Percentiles rank a stretch among this genome's conserved stretches.
Evolutionary conservation across 2,113 vertebrate species (phyloP).

Genomic region (Columba janthina): DNA sequence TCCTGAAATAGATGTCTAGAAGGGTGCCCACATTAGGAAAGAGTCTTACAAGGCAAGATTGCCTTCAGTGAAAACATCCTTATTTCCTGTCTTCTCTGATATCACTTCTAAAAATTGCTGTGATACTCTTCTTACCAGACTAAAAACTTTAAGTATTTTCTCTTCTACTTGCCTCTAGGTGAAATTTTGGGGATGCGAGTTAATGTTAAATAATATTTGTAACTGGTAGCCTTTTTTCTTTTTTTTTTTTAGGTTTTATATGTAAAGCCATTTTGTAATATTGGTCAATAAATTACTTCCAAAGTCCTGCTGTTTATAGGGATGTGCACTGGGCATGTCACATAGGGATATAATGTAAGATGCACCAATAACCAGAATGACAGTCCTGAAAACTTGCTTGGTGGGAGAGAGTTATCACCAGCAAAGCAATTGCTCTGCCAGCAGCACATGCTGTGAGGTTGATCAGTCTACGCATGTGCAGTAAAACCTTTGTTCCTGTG

Average conservation of each 20-base stretch:
- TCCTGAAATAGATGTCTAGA: not conserved
- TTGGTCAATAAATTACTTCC: not conserved
- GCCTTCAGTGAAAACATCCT: not conserved
- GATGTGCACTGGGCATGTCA: not conserved
- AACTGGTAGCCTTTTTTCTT: not conserved
- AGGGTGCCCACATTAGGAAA: not conserved
- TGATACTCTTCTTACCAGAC: not conserved
- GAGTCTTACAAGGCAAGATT: not conserved
- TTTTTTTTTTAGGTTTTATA: not conserved
- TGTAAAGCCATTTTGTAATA: not conserved
- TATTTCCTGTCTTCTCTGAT: not conserved
- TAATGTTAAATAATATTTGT: not conserved
- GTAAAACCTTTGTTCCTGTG: not conserved
- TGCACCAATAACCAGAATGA: not conserved
- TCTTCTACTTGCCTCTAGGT: not conserved
- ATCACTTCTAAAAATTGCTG: not conserved
- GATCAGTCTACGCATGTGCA: not conserved
- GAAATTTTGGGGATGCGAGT: not conserved
- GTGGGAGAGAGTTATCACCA: not conserved
- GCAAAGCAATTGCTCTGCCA: not conserved
- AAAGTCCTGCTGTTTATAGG: not conserved
- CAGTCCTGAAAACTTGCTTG: not conserved
- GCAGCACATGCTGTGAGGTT: not conserved
- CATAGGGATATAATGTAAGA: not conserved
- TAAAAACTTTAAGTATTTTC: not conserved